These are phyloP conservation scores for Mamestra configurata DNA, from an alignment of 1,140 invertebrate genomes.

Conservation along the genomic window DNA sequence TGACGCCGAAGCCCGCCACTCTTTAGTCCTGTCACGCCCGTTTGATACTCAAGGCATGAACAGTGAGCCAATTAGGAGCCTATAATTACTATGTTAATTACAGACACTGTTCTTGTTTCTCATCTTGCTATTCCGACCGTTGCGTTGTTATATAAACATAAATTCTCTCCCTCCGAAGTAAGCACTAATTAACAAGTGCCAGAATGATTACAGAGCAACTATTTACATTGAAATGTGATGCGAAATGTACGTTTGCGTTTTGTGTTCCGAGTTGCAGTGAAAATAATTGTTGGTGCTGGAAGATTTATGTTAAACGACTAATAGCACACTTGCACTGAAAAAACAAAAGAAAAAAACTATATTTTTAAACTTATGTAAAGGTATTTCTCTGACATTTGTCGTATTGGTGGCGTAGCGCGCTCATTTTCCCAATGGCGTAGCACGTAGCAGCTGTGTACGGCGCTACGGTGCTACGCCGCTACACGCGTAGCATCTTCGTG, in stretches of 20 bases:
- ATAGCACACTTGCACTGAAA: neutral
- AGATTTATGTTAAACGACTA: conserved; percentile 25
- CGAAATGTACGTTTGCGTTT: conserved; percentile 29
- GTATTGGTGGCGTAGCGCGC: conserved; percentile 6
- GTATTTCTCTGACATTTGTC: neutral
- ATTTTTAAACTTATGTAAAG: conserved; percentile 8
- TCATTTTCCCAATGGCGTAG: conserved; percentile 39
- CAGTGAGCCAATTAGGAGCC: conserved; percentile 81
- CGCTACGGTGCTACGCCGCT: conserved; percentile 2
- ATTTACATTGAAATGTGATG: conserved; percentile 53
- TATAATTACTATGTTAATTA: conserved; percentile 86
- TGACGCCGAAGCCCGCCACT: conserved; percentile 53
- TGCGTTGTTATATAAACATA: conserved; percentile 81
- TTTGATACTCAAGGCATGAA: conserved; percentile 82
- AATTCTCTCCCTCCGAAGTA: conserved; percentile 75
- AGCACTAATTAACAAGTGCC: conserved; percentile 74
- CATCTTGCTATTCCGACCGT: conserved; percentile 74
- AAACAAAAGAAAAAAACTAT: neutral
- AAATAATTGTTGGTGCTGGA: conserved; percentile 1
- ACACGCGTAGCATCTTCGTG: conserved; percentile 46
- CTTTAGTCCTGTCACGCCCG: conserved; percentile 69
- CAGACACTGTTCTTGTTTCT: conserved; percentile 78
- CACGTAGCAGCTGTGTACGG: conserved; percentile 48
- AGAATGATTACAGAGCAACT: conserved; percentile 70
- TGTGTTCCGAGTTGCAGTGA: conserved; percentile 10